Evolutionary conservation across 2,113 vertebrate species (phyloP), one percentile per base, ranked within the genome.

Genomic region (Vimba vimba): DNA sequence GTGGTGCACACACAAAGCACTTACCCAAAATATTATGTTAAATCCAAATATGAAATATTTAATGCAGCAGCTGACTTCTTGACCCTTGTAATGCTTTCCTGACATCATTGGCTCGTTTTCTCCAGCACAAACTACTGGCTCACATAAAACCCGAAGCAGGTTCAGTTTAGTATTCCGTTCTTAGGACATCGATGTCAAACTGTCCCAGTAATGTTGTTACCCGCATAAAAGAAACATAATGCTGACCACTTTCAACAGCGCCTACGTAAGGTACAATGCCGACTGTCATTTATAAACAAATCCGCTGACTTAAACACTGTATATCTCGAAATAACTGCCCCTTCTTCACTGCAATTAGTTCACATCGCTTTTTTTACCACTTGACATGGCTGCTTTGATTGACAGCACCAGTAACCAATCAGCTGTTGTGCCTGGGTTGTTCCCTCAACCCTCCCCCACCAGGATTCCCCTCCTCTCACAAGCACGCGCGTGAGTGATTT

Each of bases 61-160:
- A 94, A 98, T 99, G 95, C 97, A 98, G 96, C 97, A 99, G 94
- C 97, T 99, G 96, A 99, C 97, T 95, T 99, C 97, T 80, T 97
- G 96, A 89, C 96, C 97, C 92, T 97, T 98, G 94, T 96, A 98
- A 27, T 97, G 96, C 93, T 98, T 97, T 90, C 97, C 97, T 91
- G 97, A 96, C 97, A 98, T 98, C 93, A 94, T 96, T 92, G 79
- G 76, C 45, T 69, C 64, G 23, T 43, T 59, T 76, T 62, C 60
- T 66, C 50, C 55, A 27, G 59, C 10, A 66, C 64, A n/a, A 52
- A 85, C 66, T 85, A 68, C 39, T 55, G 82, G 50, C 45, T 76
- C 83, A 57, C 52, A 82, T 90, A 57, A 77, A 88, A 30, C 79
- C 50, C 39, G 84, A 57, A 88, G 86, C 86, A 86, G 85, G 84